Evolutionary conservation across 2,888 invertebrate genomes (phyloP).

Genomic region (Tipula lateralis): DNA sequence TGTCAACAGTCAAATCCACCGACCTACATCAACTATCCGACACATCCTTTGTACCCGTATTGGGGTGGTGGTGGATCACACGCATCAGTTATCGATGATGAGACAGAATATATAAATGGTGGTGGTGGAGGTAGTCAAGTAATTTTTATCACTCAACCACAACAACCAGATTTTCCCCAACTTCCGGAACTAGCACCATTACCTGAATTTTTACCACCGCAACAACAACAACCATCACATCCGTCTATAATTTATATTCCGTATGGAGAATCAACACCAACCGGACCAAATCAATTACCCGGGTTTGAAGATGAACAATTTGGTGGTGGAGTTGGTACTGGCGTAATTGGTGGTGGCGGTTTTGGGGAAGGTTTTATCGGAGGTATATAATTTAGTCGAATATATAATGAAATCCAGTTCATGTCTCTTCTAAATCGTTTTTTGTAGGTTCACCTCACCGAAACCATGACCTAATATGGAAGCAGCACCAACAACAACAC

Average conservation of each 20-base stretch:
- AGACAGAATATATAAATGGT: not conserved
- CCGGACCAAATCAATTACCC: not conserved
- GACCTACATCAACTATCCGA: not conserved
- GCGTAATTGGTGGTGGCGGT: not conserved
- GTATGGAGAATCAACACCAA: not conserved
- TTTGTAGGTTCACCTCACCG: not conserved
- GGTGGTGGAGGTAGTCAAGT: not conserved
- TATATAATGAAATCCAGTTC: not conserved
- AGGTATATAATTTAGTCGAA: not conserved
- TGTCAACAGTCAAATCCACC: not conserved
- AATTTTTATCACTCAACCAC: not conserved
- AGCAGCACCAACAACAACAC: not conserved
- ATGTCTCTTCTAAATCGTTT: not conserved
- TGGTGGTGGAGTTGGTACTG: no score
- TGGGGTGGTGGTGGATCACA: not conserved
- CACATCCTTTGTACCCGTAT: not conserved
- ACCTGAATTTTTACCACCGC: not conserved
- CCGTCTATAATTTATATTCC: not conserved
- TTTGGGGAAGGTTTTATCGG: not conserved
- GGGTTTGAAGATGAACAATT: not conserved
- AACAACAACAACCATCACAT: not conserved
- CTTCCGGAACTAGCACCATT: not conserved
- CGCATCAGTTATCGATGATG: not conserved
- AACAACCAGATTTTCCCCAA: not conserved
- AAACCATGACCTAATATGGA: not conserved